A percentile compares a stretch with the other conserved stretches of the same genome.
Conservation (phyloP, 2,797 vertebrate species). For the Triplophysa bombifrons region DNA sequence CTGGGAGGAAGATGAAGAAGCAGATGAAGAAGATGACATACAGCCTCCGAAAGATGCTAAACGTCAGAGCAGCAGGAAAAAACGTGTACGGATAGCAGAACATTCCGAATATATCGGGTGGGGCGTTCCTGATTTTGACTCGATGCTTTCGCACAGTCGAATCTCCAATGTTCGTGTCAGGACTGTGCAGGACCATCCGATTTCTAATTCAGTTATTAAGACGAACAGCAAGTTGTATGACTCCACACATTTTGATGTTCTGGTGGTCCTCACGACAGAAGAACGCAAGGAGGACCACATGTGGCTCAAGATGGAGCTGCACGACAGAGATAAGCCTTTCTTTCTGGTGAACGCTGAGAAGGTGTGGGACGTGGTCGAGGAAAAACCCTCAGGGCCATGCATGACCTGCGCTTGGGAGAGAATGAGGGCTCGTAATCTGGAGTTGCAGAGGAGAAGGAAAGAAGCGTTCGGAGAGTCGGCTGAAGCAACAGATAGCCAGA, state of each 20-base stretch:
- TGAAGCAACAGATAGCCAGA: constrained; percentile 13
- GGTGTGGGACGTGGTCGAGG: constrained; percentile 52
- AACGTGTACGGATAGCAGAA: neutral
- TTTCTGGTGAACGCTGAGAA: constrained; percentile 53
- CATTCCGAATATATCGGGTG: constrained; percentile 1
- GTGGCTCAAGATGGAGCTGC: constrained; percentile 46
- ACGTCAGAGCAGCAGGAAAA: neutral
- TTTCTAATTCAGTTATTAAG: constrained; percentile 12
- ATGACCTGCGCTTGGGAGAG: constrained; percentile 64
- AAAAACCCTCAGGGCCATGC: constrained; percentile 55
- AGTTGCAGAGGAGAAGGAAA: constrained; percentile 53
- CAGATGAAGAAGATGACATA: neutral
- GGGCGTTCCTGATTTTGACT: constrained; percentile 13
- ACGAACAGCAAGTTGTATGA: neutral
- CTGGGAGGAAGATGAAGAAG: neutral
- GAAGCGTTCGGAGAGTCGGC: constrained; percentile 8
- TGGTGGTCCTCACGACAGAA: constrained; percentile 58
- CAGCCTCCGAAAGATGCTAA: constrained; percentile 4
- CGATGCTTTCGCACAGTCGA: constrained; percentile 44
- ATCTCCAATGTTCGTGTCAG: constrained; percentile 51
- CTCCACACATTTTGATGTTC: constrained; percentile 43
- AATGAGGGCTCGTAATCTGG: constrained; percentile 53
- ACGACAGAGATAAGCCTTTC: constrained; percentile 49
- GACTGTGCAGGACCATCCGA: constrained; percentile 37
- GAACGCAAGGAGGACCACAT: constrained; percentile 55